A percentile compares a stretch with the other conserved stretches of the same genome.
Evolutionary conservation across 2,797 vertebrate genomes (phyloP).

Genomic region (Eulemur albifrons): DNA sequence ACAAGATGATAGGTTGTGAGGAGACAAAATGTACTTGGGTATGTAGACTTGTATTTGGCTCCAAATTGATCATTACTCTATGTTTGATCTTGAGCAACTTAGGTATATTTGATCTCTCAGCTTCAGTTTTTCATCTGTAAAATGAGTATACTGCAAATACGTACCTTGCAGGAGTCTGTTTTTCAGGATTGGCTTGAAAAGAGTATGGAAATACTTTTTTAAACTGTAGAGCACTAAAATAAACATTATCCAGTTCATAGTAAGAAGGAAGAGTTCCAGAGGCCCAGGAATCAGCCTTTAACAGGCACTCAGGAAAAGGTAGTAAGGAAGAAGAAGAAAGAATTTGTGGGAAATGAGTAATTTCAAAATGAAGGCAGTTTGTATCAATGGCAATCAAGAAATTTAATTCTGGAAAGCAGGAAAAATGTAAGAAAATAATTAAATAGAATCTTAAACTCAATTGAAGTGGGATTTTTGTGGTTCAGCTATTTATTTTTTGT

Average conservation of each 20-base stretch:
- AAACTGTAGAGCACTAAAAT: neutral
- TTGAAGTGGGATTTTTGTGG: neutral
- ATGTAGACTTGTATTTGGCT: neutral
- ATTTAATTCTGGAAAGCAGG: conserved; percentile 27
- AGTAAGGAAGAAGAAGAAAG: conserved; percentile 21
- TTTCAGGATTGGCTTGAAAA: conserved; percentile 26
- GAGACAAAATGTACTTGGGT: neutral
- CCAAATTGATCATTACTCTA: neutral
- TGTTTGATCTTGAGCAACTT: neutral
- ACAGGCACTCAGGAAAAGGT: neutral
- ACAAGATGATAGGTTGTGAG: neutral
- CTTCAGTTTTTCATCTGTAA: neutral
- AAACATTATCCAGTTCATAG: neutral
- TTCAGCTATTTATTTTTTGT: neutral
- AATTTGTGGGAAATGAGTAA: conserved; percentile 8
- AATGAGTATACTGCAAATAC: neutral
- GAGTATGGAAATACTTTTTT: neutral
- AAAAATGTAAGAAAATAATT: neutral
- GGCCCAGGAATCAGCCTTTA: neutral
- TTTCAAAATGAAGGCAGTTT: conserved; percentile 1
- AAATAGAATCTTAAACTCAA: conserved; percentile 39
- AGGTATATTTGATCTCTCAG: neutral
- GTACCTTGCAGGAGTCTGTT: neutral
- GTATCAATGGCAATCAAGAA: neutral
- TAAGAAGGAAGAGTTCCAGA: conserved; percentile 6